A percentile compares a stretch with the other conserved stretches of the same genome.
phyloP scores from a whole-genome alignment of 2,797 vertebrate species.

The Lemur catta region DNA sequence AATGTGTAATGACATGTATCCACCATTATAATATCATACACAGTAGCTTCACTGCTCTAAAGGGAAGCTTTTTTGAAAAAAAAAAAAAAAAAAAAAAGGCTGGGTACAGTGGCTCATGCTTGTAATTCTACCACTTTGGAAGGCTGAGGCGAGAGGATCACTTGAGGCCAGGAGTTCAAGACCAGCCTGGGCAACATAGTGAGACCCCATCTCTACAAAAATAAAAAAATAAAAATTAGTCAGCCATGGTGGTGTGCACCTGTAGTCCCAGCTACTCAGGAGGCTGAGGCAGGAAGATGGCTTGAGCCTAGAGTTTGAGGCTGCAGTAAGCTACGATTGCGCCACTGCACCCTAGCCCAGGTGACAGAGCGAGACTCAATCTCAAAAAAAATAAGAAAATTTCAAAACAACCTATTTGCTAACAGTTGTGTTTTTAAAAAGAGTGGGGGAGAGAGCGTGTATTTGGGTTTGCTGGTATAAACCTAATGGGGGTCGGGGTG shows the following conservation, averaged over 20 bases:
- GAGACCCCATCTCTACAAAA: not conserved
- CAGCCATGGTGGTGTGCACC: not conserved
- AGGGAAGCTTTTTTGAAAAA: not conserved
- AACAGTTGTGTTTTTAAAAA: not conserved
- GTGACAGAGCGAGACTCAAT: not conserved
- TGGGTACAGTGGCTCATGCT: too few species aligned
- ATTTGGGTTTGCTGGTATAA: not conserved
- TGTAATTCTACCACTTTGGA: too few species aligned
- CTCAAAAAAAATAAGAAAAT: not conserved
- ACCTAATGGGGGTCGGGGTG: not conserved
- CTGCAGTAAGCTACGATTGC: not conserved
- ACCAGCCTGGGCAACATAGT: not conserved
- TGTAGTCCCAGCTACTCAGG: not conserved
- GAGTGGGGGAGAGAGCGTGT: not conserved
- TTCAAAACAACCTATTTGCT: not conserved
- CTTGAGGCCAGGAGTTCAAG: not conserved
- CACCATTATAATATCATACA: fast-evolving
- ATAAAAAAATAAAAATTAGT: not conserved
- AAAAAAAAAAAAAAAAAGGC: not conserved
- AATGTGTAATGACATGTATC: fast-evolving
- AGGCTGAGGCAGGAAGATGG: not conserved
- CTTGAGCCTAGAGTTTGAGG: not conserved
- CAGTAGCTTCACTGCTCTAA: too few species aligned
- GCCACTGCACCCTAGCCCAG: not conserved
- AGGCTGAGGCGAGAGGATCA: not conserved